Evolutionary conservation across 2,888 invertebrate species (phyloP).

Genomic region (Dryomyza anilis): DNA sequence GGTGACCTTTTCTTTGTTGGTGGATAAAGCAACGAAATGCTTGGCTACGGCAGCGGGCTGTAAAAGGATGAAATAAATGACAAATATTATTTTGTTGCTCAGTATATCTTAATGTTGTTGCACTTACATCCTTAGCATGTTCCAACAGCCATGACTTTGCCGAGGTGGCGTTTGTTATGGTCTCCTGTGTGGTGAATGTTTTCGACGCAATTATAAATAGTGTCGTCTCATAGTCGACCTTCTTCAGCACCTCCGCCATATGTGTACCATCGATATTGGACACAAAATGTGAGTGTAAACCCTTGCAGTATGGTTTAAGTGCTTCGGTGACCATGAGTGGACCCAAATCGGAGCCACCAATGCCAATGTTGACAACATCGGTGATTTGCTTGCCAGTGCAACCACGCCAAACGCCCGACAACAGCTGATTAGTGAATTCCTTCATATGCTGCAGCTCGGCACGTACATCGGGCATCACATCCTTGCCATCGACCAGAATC

Average conservation of each 20-base stretch:
- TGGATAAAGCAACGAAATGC: slow-evolving; percentile 98
- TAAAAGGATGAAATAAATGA: slow-evolving; percentile 40
- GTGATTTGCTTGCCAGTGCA: slow-evolving; percentile 93
- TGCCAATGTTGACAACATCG: slow-evolving; percentile 98
- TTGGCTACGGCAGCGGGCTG: slow-evolving; percentile 85
- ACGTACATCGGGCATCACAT: slow-evolving; percentile 93
- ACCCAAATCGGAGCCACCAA: slow-evolving; percentile 98
- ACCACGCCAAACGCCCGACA: slow-evolving; percentile 73
- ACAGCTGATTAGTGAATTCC: slow-evolving; percentile 81
- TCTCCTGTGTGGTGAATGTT: slow-evolving; percentile 99
- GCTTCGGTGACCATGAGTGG: slow-evolving; percentile 99
- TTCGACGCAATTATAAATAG: slow-evolving; percentile 99
- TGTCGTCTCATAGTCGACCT: slow-evolving; percentile 88
- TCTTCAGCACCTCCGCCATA: slow-evolving; percentile 89
- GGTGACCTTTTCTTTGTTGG: slow-evolving; percentile 91
- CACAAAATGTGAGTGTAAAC: slow-evolving; percentile 90
- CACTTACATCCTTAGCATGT: slow-evolving; percentile 81
- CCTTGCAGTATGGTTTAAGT: slow-evolving; percentile 85
- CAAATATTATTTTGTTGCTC: not conserved
- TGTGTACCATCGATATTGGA: slow-evolving; percentile 99
- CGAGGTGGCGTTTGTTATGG: slow-evolving; percentile 97
- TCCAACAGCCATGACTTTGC: slow-evolving; percentile 96
- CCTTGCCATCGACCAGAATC: slow-evolving; percentile 81
- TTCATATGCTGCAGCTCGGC: slow-evolving; percentile 93
- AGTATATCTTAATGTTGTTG: not conserved